Percentiles rank a stretch among this genome's conserved stretches.
phyloP scores from a whole-genome alignment of 92 coral and sea anemone species.

The Nematostella vectensis region DNA sequence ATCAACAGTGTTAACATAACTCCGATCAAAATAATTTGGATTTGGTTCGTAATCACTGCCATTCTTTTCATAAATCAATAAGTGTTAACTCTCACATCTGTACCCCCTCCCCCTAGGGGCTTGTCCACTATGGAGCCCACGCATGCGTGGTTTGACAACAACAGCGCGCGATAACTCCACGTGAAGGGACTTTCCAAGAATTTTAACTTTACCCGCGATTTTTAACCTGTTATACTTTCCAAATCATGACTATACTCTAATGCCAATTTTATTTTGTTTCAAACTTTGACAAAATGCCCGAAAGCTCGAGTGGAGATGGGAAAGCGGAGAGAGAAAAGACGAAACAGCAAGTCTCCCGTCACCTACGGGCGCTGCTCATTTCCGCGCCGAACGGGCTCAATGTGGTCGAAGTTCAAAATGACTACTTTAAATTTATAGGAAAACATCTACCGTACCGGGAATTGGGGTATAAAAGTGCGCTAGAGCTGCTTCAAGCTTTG shows the following conservation, averaged over 20 bases:
- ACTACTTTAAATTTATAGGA: slow-evolving; percentile 70
- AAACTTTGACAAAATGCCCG: slow-evolving; percentile 19
- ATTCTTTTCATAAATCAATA: neutral
- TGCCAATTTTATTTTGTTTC: too few species aligned
- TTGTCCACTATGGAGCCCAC: neutral
- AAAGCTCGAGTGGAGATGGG: slow-evolving; percentile 31
- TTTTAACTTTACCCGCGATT: neutral
- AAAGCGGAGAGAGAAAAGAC: slow-evolving; percentile 26
- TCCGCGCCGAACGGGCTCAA: slow-evolving; percentile 91
- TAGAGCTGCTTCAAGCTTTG: slow-evolving; percentile 75
- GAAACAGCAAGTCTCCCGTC: slow-evolving; percentile 45
- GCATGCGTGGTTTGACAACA: slow-evolving; percentile 23
- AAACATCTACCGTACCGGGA: slow-evolving; percentile 86
- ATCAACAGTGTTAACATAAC: too few species aligned
- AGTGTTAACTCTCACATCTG: neutral
- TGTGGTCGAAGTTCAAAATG: slow-evolving; percentile 77
- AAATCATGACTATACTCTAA: neutral
- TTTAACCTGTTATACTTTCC: slow-evolving; percentile 3
- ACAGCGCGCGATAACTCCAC: slow-evolving; percentile 13
- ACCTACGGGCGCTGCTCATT: slow-evolving; percentile 81
- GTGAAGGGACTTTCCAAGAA: neutral
- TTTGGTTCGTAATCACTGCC: too few species aligned
- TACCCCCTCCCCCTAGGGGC: slow-evolving; percentile 10
- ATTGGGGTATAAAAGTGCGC: slow-evolving; percentile 48
- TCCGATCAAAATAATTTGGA: too few species aligned